These are phyloP conservation scores for Mormyrus iriodes DNA, from an alignment of 2,113 vertebrate species.

Conservation along the genomic window DNA sequence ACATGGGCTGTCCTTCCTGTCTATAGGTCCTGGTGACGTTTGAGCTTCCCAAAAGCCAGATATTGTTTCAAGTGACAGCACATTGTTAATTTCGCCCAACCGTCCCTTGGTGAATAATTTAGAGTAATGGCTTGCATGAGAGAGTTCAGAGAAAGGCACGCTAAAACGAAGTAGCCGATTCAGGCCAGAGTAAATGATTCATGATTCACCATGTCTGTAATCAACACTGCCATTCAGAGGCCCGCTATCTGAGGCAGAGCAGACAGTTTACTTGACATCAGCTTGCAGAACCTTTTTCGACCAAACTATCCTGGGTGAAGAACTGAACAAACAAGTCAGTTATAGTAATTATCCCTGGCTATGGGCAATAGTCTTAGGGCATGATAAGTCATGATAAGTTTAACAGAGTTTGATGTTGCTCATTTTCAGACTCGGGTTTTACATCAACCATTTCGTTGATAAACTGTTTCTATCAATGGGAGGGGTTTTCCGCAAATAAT, in stretches of 20 bases:
- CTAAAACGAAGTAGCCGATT: background rate
- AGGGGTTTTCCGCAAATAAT: background rate
- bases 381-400: background rate
- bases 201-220: background rate
- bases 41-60: background rate
- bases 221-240: background rate
- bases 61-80: constrained; percentile 5
- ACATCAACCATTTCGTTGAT: background rate
- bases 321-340: background rate
- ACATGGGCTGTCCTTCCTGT: background rate
- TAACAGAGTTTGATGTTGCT: background rate
- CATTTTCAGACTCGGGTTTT: background rate
- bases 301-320: constrained; percentile 2
- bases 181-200: background rate
- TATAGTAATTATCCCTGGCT: background rate
- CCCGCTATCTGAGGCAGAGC: background rate
- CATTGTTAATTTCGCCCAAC: constrained; percentile 40
- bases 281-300: background rate
- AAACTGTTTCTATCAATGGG: background rate
- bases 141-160: background rate
- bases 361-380: background rate
- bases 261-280: constrained; percentile 1
- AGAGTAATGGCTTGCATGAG: constrained; percentile 28
- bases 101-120: constrained; percentile 56
- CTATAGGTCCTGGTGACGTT: background rate